These are phyloP conservation scores for Cantharis rustica DNA, from an alignment of 2,888 invertebrate species.

Conservation along the genomic window DNA sequence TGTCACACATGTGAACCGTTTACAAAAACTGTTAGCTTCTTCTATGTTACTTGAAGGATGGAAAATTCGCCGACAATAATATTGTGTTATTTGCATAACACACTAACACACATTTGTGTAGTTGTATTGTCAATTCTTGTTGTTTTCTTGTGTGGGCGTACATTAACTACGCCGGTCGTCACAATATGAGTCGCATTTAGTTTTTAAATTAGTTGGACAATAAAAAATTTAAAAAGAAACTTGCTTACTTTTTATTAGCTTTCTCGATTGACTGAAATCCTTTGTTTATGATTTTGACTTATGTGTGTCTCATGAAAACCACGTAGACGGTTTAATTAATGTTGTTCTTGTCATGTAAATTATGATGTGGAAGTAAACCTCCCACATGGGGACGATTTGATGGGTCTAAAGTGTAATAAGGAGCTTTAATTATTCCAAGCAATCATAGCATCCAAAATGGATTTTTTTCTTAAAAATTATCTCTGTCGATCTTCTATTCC, in stretches of 20 bases:
- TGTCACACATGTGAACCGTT: neutral
- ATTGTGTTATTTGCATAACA: neutral
- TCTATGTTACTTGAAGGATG: neutral
- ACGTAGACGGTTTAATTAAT: neutral
- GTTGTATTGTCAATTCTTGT: neutral
- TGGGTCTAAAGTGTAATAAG: neutral
- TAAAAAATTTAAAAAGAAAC: neutral
- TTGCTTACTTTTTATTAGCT: neutral
- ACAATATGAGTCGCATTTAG: neutral
- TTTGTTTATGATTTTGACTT: neutral
- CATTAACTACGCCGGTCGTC: neutral
- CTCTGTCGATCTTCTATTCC: neutral
- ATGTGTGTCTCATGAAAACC: neutral
- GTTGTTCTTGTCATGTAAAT: neutral
- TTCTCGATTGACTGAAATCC: neutral
- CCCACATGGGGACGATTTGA: neutral
- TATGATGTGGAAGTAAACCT: neutral
- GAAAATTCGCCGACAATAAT: neutral
- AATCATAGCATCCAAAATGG: no score
- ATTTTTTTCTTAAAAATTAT: no score
- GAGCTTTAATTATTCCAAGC: no score
- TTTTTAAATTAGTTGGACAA: neutral
- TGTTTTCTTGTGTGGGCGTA: neutral
- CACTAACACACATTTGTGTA: conserved; percentile 8
- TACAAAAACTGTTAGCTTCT: neutral